Conservation (phyloP, 2,113 vertebrate genomes). For the Daubentonia madagascariensis region DNA sequence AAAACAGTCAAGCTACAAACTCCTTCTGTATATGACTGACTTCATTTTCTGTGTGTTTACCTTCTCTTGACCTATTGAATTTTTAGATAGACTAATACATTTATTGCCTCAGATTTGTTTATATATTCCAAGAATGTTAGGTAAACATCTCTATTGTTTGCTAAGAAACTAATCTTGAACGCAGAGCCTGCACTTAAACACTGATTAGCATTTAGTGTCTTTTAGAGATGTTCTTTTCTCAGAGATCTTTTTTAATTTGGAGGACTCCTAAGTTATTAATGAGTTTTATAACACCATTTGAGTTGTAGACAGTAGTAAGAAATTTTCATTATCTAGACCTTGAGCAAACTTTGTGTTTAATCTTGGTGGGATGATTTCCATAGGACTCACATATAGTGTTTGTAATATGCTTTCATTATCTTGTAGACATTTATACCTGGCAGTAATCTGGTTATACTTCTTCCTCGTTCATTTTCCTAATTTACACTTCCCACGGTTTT, state of each 20-base stretch:
- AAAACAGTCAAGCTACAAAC: not conserved
- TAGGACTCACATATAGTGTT: not conserved
- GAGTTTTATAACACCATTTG: not conserved
- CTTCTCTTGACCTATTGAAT: not conserved
- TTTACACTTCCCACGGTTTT: not conserved
- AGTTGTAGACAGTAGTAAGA: not conserved
- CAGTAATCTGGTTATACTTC: not conserved
- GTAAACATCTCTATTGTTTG: not conserved
- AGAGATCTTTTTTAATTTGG: not conserved
- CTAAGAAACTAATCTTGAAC: not conserved
- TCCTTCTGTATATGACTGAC: not conserved
- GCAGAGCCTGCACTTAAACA: not conserved
- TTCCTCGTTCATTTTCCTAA: not conserved
- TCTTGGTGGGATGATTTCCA: not conserved
- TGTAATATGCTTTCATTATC: not conserved
- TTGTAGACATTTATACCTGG: not conserved
- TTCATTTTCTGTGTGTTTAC: not conserved
- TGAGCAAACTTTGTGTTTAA: not conserved
- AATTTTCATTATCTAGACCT: not conserved
- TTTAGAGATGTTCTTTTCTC: conserved; percentile 24
- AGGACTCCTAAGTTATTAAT: not conserved
- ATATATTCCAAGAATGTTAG: not conserved
- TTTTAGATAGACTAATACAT: not conserved
- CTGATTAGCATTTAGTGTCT: not conserved
- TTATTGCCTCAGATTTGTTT: conserved; percentile 23